A percentile compares a stretch with the other conserved stretches of the same genome.
Evolutionary conservation across 2,113 vertebrate genomes (phyloP).

Genomic region (Peromyscus polionotus): DNA sequence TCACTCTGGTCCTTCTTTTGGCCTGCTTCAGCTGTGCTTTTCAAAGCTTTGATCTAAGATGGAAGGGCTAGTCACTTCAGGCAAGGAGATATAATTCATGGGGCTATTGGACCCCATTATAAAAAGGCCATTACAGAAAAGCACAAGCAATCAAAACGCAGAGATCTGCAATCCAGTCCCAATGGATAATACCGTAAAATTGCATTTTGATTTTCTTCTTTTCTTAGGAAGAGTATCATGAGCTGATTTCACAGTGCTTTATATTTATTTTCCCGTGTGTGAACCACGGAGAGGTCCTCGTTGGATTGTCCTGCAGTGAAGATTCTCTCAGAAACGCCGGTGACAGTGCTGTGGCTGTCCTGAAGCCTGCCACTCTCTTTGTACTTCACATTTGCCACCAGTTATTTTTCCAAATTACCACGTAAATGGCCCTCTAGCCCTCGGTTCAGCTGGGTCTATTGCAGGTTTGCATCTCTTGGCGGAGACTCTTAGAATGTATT

Average conservation of each 20-base stretch:
- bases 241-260: not conserved
- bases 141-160: not conserved
- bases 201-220: not conserved
- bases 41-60: not conserved
- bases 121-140: not conserved
- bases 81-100: not conserved
- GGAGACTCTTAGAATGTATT: too few relatives aligned
- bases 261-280: not conserved
- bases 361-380: too few relatives aligned
- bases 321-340: not conserved
- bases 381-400: not conserved
- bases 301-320: not conserved
- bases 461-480: not conserved
- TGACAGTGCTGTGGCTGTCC: not conserved
- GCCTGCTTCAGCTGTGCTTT: not conserved
- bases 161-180: not conserved
- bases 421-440: not conserved
- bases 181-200: not conserved
- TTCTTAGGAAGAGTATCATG: not conserved
- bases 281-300: not conserved
- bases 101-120: accelerated
- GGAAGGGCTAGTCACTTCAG: accelerated
- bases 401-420: not conserved
- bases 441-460: not conserved
- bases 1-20: too few relatives aligned